phyloP scores from a whole-genome alignment of 2,888 invertebrate species.

The Branchipolynoe longqiensis region DNA sequence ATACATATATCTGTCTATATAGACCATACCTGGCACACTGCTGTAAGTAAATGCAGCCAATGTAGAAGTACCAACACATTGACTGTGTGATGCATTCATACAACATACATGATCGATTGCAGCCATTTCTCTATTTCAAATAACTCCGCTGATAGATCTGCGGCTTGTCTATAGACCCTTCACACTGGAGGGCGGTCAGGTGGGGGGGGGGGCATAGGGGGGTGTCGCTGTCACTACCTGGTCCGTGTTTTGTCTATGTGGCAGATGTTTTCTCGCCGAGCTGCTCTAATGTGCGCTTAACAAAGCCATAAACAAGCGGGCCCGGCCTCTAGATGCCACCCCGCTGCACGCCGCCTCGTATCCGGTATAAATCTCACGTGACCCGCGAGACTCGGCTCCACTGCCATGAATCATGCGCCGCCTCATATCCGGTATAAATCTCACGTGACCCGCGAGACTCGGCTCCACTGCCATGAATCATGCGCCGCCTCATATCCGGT shows the following conservation, averaged over 20 bases:
- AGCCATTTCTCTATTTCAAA: too few relatives aligned
- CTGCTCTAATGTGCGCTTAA: constrained; percentile 49
- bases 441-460: constrained; percentile 31
- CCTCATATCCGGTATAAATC: constrained; percentile 51
- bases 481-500: constrained; percentile 46
- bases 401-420: constrained; percentile 32
- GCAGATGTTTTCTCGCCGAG: constrained; percentile 40
- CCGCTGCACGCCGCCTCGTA: constrained; percentile 20
- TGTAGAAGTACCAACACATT: too few relatives aligned
- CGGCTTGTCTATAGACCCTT: too few relatives aligned
- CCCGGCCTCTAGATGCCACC: constrained; percentile 24
- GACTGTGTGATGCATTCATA: too few relatives aligned
- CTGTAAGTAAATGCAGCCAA: too few relatives aligned
- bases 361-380: constrained; percentile 48
- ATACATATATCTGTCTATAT: too few relatives aligned
- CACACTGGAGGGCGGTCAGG: too few relatives aligned
- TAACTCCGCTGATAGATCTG: too few relatives aligned
- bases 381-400: constrained; percentile 17
- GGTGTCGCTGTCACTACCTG: constrained; percentile 33
- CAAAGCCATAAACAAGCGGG: constrained; percentile 36
- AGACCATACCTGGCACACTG: too few relatives aligned
- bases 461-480: constrained; percentile 21
- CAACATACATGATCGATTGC: too few relatives aligned
- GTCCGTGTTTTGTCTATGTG: constrained; percentile 6
- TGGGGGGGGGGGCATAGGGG: too few relatives aligned